Base-by-base conservation (phyloP, 2,797 vertebrate species). In the Clarias platycephalus region DNA sequence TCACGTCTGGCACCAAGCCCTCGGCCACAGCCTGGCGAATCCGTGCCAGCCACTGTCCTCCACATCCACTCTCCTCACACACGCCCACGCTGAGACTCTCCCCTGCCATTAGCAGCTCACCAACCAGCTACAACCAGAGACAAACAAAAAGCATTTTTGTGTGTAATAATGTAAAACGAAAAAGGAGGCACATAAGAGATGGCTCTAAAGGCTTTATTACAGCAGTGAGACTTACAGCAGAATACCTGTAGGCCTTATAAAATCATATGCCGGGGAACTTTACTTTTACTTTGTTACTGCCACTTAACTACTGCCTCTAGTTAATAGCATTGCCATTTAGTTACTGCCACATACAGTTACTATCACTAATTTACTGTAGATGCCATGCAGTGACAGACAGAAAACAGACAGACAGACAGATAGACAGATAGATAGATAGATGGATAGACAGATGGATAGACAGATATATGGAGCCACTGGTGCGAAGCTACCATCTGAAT, bases 31-130 rank as follows among this genome's bases (percentile, higher is more conserved):
- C 93, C 31, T 92, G 90, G 0, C 91, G 91, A 84, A 98, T 89
- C 26, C 87, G 71, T 24, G 92, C 92, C 90, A 98, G 89, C 97
- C 97, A 98, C 86, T 89, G 93, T 74, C 92, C 91, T 10, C 96
- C 94, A 0, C 8, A 86, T 0, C 86, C 80, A 86, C 92, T 92
- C 15, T 91, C 87, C 10, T 93, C 91, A 67, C 96, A 96, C 91
- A 99, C 88, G 86, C 96, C 95, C 75, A 99, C 88, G 26, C 96
- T 93, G 37, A 99, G 84, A 0, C 94, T 92, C 87, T 96, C 95
- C 15, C 90, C 90, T 78, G 95, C 95, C 90, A 71, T 90, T 74
- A 99, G 93, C 88, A 98, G 91, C 91, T 97, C 96, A 88, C 93
- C 90, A 0, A 95, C 1, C 9, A 95, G 94, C 97, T 99, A 90